These are phyloP conservation scores for Oscheius sp. DNA, from an alignment of 2,888 invertebrate species.

Conservation along the genomic window DNA sequence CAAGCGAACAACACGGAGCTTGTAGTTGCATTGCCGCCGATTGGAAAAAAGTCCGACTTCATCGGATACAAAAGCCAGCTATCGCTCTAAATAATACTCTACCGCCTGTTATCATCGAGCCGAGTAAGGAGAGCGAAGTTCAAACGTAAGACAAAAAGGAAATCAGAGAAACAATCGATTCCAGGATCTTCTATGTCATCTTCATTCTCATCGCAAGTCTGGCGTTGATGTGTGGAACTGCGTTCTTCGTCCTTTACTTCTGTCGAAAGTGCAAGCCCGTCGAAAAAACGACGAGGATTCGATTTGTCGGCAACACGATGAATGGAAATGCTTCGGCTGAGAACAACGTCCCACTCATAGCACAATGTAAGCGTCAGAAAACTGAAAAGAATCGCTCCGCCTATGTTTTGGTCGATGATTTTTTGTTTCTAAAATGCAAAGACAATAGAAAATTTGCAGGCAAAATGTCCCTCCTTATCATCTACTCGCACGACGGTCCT, in stretches of 20 bases:
- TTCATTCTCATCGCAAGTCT: not conserved
- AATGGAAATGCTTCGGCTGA: conserved; percentile 12
- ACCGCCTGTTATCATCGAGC: not conserved
- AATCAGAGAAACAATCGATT: not conserved
- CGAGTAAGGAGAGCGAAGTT: not conserved
- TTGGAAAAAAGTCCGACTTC: conserved; percentile 60
- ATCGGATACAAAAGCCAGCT: conserved; percentile 30
- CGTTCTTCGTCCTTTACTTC: not conserved
- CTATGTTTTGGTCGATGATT: not conserved
- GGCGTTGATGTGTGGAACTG: not conserved
- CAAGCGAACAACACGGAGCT: conserved; percentile 50
- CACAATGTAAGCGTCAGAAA: conserved; percentile 8
- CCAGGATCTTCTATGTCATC: not conserved
- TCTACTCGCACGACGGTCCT: conserved; percentile 66
- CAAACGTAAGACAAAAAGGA: not conserved
- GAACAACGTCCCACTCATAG: conserved; percentile 1
- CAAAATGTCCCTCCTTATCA: conserved; percentile 56
- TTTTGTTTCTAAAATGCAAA: no score
- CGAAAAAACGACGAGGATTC: conserved; percentile 13
- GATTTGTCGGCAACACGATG: conserved; percentile 23
- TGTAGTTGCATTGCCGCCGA: conserved; percentile 68
- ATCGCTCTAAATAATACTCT: not conserved
- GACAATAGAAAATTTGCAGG: conserved; percentile 3
- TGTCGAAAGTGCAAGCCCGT: conserved; percentile 2
- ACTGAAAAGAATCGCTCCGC: not conserved